These are phyloP conservation scores for Pycnonotus jocosus DNA, from an alignment of 2,113 vertebrate genomes.

Conservation along the genomic window DNA sequence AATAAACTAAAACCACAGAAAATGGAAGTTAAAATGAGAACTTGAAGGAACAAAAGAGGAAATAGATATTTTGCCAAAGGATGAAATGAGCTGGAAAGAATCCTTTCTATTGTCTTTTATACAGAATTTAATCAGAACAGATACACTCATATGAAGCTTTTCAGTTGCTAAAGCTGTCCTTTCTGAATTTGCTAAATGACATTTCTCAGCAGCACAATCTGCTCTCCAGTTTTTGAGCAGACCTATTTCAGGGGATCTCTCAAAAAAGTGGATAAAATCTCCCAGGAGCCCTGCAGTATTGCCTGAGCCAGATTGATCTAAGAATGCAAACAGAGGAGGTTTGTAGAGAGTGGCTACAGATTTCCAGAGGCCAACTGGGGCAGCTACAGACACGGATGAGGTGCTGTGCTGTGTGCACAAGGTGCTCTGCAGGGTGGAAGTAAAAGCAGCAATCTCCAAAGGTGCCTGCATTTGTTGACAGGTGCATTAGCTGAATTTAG, in stretches of 20 bases:
- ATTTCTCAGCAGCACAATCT: not conserved
- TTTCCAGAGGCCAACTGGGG: not conserved
- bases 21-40: not conserved
- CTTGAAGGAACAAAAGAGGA: not conserved
- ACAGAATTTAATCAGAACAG: not conserved
- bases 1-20: not conserved
- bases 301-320: not conserved
- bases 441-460: not conserved
- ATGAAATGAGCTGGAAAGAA: not conserved
- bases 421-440: not conserved
- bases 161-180: not conserved
- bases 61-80: not conserved
- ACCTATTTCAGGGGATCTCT: not conserved
- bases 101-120: not conserved
- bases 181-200: not conserved
- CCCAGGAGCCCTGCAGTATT: not conserved
- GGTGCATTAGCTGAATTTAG: not conserved
- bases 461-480: not conserved
- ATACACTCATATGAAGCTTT: not conserved
- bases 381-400: not conserved
- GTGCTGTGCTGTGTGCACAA: not conserved
- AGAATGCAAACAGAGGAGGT: not conserved
- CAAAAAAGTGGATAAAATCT: not conserved
- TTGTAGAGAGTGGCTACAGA: not conserved
- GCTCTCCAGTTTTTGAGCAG: not conserved